Evolutionary conservation across 2,797 vertebrate species (phyloP).

Genomic region (Lutjanus argentimaculatus): DNA sequence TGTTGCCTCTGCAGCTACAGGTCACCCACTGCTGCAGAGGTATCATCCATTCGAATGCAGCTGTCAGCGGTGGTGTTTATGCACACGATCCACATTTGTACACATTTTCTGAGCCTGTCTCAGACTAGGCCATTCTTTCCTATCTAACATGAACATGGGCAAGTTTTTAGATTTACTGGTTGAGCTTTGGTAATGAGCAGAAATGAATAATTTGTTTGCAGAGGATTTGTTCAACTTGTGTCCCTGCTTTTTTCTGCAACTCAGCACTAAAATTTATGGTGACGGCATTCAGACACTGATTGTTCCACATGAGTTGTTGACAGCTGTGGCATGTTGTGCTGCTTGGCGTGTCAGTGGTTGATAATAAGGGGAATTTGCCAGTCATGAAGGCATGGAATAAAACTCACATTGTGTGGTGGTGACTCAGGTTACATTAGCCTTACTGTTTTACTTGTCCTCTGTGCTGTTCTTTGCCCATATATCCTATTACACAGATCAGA

Average conservation of each 20-base stretch:
- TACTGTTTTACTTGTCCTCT: constrained; percentile 25
- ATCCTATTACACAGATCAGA: neutral
- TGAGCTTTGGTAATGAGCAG: neutral
- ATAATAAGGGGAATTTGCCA: constrained; percentile 52
- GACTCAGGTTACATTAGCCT: constrained; percentile 44
- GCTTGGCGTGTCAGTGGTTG: neutral
- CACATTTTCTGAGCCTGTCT: neutral
- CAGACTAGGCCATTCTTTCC: neutral
- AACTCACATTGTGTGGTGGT: neutral
- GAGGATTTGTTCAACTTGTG: neutral
- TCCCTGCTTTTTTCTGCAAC: neutral
- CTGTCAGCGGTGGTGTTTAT: neutral
- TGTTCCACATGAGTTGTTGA: constrained; percentile 21
- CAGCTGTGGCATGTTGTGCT: constrained; percentile 26
- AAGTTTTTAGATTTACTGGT: neutral
- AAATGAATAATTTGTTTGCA: neutral
- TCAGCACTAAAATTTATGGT: constrained; percentile 14
- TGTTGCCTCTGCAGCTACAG: constrained; percentile 3
- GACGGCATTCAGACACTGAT: neutral
- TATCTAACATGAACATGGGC: neutral
- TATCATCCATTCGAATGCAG: neutral
- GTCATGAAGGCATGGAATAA: constrained; percentile 15
- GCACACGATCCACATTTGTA: neutral
- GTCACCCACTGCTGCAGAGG: neutral
- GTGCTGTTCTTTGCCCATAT: constrained; percentile 15